phyloP scores from a whole-genome alignment of 2,113 vertebrate genomes.

The Himantopus leucocephalus region DNA sequence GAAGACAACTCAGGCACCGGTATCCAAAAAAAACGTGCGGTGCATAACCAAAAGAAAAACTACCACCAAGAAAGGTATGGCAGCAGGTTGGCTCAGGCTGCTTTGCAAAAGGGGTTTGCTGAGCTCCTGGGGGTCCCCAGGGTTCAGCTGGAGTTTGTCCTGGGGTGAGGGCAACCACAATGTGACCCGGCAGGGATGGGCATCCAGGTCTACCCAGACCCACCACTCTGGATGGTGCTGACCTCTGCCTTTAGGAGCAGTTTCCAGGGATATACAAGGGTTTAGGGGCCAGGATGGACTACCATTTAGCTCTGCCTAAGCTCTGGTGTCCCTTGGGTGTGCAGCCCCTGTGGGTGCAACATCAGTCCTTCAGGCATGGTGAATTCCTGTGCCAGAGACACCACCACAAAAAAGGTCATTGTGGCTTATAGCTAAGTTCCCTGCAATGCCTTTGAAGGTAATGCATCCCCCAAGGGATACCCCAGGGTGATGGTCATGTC shows the following conservation, averaged over 20 bases:
- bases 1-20: not conserved
- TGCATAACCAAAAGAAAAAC: not conserved
- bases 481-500: not conserved
- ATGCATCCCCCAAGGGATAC: not conserved
- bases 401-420: not conserved
- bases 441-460: not conserved
- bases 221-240: not conserved
- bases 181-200: not conserved
- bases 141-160: not conserved
- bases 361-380: not conserved
- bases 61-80: not conserved
- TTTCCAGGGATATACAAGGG: not conserved
- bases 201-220: not conserved
- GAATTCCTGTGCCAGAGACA: not conserved
- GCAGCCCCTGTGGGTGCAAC: not conserved
- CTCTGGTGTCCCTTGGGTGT: not conserved
- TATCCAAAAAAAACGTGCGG: not conserved
- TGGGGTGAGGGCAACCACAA: not conserved
- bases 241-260: not conserved
- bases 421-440: not conserved
- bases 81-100: accelerated
- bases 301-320: not conserved
- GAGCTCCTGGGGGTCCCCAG: not conserved
- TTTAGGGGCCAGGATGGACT: not conserved
- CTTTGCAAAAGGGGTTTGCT: not conserved